Evolutionary conservation across 2,888 invertebrate species (phyloP), one percentile per base, ranked within the genome.

Genomic region (Fabriciana adippe): DNA sequence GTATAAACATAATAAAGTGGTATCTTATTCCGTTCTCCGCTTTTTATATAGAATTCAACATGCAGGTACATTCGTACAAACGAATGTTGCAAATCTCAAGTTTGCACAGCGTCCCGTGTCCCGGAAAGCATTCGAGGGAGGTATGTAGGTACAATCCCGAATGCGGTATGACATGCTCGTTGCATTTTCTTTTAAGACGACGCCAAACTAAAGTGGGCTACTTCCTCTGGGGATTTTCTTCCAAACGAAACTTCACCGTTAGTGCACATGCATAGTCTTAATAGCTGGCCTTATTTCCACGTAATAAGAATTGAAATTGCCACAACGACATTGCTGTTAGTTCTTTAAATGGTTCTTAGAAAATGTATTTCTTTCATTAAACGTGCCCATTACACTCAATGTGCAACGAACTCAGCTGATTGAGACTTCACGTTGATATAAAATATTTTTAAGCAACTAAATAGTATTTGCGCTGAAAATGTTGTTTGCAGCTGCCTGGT

Each of bases 121-220:
- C 59, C 51, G 47, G 15, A 59, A 56, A 56, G 64, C 13, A 69
- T 31, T 41, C 55, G 55, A 67, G 60, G 54, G 35, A 60, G 21
- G 48, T 48, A 64, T 50, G 61, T 67, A 63, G 54, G 54, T 63
- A 55, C 62, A 54, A 59, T 70, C 65, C 62, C 64, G 66, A 61
- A 55, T 62, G 63, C 68, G 63, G 56, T 50, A 64, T 67, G 66
- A 66, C 55, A 60, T 47, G 64, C 65, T 65, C 65, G 67, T 55
- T 68, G 64, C 71, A 72, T 71, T 72, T 72, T 67, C 72, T 72
- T 72, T 71, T 67, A 71, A 72, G 62, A 67, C 57, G 69, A 68
- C 72, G 66, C 68, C 65, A 63, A 72, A 67, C 71, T 71, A 67
- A 72, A 72, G 67, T 71, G 72, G 71, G 71, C 63, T 69, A 67